phyloP scores from a whole-genome alignment of 2,888 invertebrate genomes.

The Acanthosepion pharaonis region DNA sequence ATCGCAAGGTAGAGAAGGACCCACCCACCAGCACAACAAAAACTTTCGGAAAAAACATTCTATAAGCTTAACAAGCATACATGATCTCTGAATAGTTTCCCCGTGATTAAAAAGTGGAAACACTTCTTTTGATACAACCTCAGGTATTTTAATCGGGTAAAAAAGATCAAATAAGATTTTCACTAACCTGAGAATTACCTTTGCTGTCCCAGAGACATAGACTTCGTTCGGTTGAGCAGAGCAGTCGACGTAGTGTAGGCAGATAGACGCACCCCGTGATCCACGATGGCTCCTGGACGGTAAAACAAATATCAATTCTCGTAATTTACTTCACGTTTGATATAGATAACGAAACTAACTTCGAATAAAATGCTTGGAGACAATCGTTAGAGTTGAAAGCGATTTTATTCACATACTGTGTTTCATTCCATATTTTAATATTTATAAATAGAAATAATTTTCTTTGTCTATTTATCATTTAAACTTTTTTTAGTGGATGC shows the following conservation, averaged over 20 bases:
- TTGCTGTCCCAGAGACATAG: constrained; percentile 73
- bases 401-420: too few relatives aligned
- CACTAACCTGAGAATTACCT: constrained; percentile 69
- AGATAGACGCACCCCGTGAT: constrained; percentile 72
- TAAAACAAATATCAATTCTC: background rate
- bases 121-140: background rate
- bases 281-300: constrained; percentile 70
- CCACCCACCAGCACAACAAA: too few relatives aligned
- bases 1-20: too few relatives aligned
- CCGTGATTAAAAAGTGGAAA: too few relatives aligned
- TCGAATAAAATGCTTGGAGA: background rate
- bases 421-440: too few relatives aligned
- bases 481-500: too few relatives aligned
- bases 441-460: too few relatives aligned
- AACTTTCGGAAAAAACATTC: too few relatives aligned
- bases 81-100: too few relatives aligned
- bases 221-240: constrained; percentile 71
- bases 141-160: background rate
- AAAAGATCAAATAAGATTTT: background rate
- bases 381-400: background rate
- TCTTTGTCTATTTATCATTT: too few relatives aligned
- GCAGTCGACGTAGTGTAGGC: constrained; percentile 67
- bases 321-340: background rate
- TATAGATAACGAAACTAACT: background rate
- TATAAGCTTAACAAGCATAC: too few relatives aligned